Conservation (phyloP, 2,113 vertebrate species). For the Stomatorhinus ivindoensis region DNA sequence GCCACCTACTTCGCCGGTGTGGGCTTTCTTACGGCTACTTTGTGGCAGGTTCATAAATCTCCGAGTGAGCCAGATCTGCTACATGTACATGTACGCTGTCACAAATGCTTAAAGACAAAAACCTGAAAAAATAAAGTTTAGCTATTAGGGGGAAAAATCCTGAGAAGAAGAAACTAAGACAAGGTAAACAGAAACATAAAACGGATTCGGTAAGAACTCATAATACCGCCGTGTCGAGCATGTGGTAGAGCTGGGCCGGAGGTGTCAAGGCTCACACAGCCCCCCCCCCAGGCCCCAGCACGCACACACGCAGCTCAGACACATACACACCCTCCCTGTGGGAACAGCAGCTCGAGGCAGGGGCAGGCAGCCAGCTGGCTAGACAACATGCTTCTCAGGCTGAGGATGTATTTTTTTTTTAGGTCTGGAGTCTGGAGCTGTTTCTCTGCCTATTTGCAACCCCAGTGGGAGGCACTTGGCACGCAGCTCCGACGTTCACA, state of each 20-base stretch:
- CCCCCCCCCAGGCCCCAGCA: neutral
- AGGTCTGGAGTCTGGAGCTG: slow-evolving; percentile 47
- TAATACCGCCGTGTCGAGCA: neutral
- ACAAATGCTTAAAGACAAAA: neutral
- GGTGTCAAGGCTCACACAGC: slow-evolving; percentile 20
- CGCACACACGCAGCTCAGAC: slow-evolving; percentile 6
- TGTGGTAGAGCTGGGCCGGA: slow-evolving; percentile 3
- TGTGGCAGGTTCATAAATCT: neutral
- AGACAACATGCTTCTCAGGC: slow-evolving; percentile 43
- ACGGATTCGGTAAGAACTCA: neutral
- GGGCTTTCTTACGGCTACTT: neutral
- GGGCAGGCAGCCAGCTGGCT: slow-evolving; percentile 57
- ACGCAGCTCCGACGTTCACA: slow-evolving; percentile 9
- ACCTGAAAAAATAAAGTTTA: neutral
- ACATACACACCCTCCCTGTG: slow-evolving; percentile 40
- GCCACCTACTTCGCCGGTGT: neutral
- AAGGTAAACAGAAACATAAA: neutral
- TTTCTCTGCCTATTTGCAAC: slow-evolving; percentile 43
- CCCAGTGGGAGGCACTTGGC: slow-evolving; percentile 40
- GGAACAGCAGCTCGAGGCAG: slow-evolving; percentile 50
- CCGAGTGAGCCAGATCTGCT: neutral
- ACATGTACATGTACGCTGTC: neutral
- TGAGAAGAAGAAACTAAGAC: neutral
- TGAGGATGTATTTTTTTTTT: slow-evolving; percentile 55
- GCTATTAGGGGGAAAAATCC: neutral